These are phyloP conservation scores for Melanaphis sacchari DNA, from an alignment of 1,140 invertebrate genomes.

Conservation along the genomic window DNA sequence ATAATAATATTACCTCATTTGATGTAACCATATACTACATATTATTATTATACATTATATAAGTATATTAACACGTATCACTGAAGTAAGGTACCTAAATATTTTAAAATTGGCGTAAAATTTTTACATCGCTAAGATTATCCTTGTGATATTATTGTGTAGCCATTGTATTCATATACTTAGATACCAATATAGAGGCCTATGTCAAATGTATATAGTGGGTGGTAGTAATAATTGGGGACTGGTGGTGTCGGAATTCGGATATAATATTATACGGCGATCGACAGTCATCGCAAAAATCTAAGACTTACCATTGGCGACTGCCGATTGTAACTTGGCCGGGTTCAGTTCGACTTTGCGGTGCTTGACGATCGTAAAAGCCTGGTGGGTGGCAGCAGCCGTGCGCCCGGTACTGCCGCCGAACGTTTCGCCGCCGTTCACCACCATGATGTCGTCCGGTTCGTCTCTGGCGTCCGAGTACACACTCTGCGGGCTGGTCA, in stretches of 20 bases:
- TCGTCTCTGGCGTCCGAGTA: constrained; percentile 58
- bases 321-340: constrained; percentile 53
- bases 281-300: background rate
- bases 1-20: background rate
- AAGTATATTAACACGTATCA: too few species aligned
- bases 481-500: constrained; percentile 58
- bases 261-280: background rate
- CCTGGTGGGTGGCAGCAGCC: constrained; percentile 10
- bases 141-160: background rate
- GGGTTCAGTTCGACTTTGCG: constrained; percentile 59
- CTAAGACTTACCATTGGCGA: constrained; percentile 24
- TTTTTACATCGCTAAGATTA: background rate
- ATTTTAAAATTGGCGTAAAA: background rate
- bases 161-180: too few species aligned
- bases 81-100: background rate
- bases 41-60: background rate
- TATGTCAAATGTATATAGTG: background rate
- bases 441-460: constrained; percentile 29
- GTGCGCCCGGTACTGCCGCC: constrained; percentile 29
- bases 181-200: background rate
- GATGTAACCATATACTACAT: background rate
- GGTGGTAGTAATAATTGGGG: background rate
- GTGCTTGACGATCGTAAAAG: constrained; percentile 60
- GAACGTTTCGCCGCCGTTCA: constrained; percentile 41
- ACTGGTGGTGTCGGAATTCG: too few species aligned